A percentile compares a stretch with the other conserved stretches of the same genome.
Evolutionary conservation across 2,113 vertebrate species (phyloP).

Genomic region (Cochlearius cochlearius): DNA sequence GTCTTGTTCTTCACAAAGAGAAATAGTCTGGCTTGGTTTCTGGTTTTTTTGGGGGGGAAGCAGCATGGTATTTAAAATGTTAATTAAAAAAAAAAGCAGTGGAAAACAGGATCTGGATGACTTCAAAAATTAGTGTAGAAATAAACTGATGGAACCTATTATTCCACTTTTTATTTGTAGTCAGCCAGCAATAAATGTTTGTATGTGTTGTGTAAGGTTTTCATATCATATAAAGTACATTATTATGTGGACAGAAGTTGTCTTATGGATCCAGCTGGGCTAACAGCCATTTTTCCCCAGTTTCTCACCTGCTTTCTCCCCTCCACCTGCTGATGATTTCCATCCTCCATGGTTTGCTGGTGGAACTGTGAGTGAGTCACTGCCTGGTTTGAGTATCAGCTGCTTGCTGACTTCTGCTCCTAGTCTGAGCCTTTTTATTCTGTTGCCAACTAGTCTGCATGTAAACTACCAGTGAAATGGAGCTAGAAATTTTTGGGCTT

Average conservation of each 20-base stretch:
- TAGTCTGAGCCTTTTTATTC: background rate
- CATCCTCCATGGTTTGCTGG: background rate
- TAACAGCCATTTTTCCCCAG: background rate
- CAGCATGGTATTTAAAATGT: background rate
- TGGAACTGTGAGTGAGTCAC: rapidly evolving
- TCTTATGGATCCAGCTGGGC: background rate
- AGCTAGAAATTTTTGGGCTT: background rate
- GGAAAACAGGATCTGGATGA: background rate
- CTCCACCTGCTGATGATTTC: background rate
- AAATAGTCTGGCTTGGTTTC: background rate
- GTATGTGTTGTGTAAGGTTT: background rate
- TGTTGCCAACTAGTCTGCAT: background rate
- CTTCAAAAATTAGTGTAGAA: background rate
- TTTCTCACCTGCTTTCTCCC: background rate
- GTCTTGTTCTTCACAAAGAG: background rate
- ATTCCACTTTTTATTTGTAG: background rate
- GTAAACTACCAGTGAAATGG: background rate
- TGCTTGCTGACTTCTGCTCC: background rate
- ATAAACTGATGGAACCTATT: background rate
- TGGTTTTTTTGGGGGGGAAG: background rate
- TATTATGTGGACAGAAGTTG: background rate
- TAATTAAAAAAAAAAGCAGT: background rate
- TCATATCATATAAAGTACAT: background rate
- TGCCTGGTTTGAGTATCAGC: background rate
- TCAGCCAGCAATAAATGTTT: background rate